Conservation (phyloP, 2,888 invertebrate genomes). For the Ctenicera cuprea region DNA sequence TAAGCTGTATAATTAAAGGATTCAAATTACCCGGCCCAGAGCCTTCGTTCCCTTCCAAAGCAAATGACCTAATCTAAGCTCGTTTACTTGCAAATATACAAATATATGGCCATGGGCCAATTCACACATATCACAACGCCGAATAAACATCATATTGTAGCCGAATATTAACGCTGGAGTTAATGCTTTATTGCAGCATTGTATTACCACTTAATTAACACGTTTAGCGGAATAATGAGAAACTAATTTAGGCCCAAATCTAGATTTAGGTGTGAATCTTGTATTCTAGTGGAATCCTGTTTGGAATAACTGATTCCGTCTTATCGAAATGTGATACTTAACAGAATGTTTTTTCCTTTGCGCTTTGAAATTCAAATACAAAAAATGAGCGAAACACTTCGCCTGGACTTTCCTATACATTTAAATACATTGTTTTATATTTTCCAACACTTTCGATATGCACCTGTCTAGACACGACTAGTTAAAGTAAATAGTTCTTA, state of each 20-base stretch:
- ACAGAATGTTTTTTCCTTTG: too few relatives aligned
- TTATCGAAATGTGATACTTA: not conserved
- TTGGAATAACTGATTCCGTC: not conserved
- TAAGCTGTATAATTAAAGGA: conserved; percentile 43
- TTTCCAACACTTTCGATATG: too few relatives aligned
- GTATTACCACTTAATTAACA: conserved; percentile 31
- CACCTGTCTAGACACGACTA: too few relatives aligned
- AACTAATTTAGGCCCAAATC: conserved; percentile 20
- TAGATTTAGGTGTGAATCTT: conserved; percentile 8
- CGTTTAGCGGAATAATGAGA: conserved; percentile 20
- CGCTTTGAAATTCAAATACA: too few relatives aligned
- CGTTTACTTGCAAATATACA: conserved; percentile 46
- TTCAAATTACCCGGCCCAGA: conserved; percentile 36
- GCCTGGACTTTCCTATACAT: too few relatives aligned
- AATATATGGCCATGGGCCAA: conserved; percentile 31
- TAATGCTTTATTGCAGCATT: conserved; percentile 28
- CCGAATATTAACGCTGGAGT: conserved; percentile 18
- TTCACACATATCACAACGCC: conserved; percentile 26
- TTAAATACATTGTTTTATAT: too few relatives aligned
- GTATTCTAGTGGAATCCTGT: conserved; percentile 7
- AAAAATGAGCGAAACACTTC: too few relatives aligned
- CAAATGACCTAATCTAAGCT: conserved; percentile 37
- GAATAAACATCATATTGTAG: conserved; percentile 24
- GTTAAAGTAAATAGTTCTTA: too few relatives aligned
- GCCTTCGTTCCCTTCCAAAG: conserved; percentile 16